These are phyloP conservation scores for Ascidia mentula DNA, from an alignment of 23 tunicate species.

Conservation along the genomic window DNA sequence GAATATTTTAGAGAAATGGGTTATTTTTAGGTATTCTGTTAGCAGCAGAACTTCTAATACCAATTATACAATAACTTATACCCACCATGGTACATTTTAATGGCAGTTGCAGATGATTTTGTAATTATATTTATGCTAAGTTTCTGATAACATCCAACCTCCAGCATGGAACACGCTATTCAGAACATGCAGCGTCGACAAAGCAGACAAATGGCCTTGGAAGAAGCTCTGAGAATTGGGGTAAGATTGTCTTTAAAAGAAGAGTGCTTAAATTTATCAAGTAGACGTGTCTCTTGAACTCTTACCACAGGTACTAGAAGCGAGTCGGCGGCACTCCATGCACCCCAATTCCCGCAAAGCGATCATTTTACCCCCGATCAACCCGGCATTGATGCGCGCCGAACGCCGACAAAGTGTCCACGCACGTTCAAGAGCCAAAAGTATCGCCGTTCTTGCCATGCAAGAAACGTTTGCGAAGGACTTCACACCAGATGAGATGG, in stretches of 20 bases:
- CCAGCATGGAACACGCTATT: constrained; percentile 4
- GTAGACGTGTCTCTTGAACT: too few relatives aligned
- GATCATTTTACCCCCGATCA: constrained; percentile 37
- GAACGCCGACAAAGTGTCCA: not conserved
- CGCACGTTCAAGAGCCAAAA: constrained; percentile 27
- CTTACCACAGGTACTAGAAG: constrained; percentile 23
- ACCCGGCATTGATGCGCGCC: not conserved
- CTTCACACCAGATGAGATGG: not conserved
- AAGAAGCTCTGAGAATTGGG: constrained; percentile 43
- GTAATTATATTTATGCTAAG: too few relatives aligned
- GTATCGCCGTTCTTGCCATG: constrained; percentile 27
- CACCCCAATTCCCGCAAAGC: constrained; percentile 15
- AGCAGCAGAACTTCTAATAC: too few relatives aligned
- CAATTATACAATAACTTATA: too few relatives aligned
- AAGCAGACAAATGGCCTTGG: constrained; percentile 46
- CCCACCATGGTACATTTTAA: too few relatives aligned
- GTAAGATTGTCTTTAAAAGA: too few relatives aligned
- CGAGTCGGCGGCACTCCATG: constrained; percentile 41
- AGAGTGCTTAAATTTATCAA: too few relatives aligned
- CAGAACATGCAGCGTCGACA: constrained; percentile 28
- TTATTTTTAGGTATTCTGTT: too few relatives aligned
- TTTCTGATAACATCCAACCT: too few relatives aligned
- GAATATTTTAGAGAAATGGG: too few relatives aligned
- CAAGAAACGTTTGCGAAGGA: not conserved
- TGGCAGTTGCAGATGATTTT: too few relatives aligned